Conservation (phyloP, 1,140 invertebrate genomes). For the Elymnias hypermnestra region DNA sequence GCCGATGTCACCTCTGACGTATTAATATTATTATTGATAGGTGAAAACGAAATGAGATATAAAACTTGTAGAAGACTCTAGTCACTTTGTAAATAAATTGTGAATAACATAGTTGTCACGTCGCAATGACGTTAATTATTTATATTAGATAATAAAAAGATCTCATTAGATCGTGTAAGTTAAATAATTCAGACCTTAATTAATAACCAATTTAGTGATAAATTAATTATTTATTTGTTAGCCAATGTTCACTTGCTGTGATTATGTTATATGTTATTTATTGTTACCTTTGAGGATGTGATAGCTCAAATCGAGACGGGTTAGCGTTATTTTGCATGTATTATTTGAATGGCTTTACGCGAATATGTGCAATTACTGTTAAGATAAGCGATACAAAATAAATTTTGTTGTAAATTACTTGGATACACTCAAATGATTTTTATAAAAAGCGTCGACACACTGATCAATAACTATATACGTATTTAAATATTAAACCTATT, state of each 20-base stretch:
- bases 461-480: constrained; percentile 63
- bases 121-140: constrained; percentile 66
- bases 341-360: constrained; percentile 49
- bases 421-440: constrained; percentile 24
- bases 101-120: constrained; percentile 70
- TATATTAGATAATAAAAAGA: constrained; percentile 68
- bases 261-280: constrained; percentile 74
- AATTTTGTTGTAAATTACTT: constrained; percentile 35
- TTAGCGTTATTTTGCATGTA: constrained; percentile 62
- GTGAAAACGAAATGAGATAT: constrained; percentile 52
- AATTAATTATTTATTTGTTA: constrained; percentile 70
- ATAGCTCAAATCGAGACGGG: constrained; percentile 59
- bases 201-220: constrained; percentile 68
- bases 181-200: constrained; percentile 71
- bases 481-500: constrained; percentile 71
- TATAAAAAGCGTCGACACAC: constrained; percentile 38
- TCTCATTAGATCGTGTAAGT: constrained; percentile 73
- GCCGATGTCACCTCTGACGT: constrained; percentile 42
- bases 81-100: constrained; percentile 73
- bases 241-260: constrained; percentile 73
- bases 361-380: constrained; percentile 52
- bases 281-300: constrained; percentile 70
- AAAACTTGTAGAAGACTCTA: constrained; percentile 65
- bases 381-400: constrained; percentile 24
- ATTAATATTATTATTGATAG: constrained; percentile 57